These are phyloP conservation scores for Chamaetylas fuelleborni DNA, from an alignment of 2,113 vertebrate genomes.

Conservation along the genomic window DNA sequence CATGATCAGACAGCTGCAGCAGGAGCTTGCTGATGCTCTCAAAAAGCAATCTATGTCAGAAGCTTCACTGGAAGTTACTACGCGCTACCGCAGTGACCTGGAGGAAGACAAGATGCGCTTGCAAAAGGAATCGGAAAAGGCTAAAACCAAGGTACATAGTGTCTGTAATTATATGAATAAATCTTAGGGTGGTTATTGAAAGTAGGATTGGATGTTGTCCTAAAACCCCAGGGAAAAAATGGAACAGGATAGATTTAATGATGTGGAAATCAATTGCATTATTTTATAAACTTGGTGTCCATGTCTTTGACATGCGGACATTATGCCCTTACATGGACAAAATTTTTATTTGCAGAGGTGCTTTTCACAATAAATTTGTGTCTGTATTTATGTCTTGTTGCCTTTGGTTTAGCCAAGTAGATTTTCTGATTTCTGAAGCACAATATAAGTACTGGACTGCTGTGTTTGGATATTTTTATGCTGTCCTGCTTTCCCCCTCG, in stretches of 20 bases:
- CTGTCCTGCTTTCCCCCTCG: neutral
- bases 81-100: constrained; percentile 80
- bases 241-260: neutral
- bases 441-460: neutral
- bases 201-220: neutral
- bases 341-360: neutral
- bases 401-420: neutral
- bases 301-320: neutral
- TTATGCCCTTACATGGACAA: neutral
- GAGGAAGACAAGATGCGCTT: constrained; percentile 84
- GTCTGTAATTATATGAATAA: neutral
- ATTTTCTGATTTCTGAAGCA: neutral
- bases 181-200: neutral
- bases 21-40: constrained; percentile 88
- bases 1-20: constrained; percentile 83
- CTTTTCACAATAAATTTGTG: neutral
- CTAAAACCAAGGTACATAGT: constrained; percentile 78
- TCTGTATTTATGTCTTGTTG: neutral
- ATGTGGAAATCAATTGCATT: neutral
- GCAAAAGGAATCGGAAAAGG: constrained; percentile 81
- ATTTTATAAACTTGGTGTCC: neutral
- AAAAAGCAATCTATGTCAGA: constrained; percentile 92
- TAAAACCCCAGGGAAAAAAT: neutral
- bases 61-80: constrained; percentile 87
- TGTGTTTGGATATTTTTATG: neutral